These are phyloP conservation scores for Deilephila porcellus DNA, from an alignment of 2,888 invertebrate genomes.

Conservation along the genomic window DNA sequence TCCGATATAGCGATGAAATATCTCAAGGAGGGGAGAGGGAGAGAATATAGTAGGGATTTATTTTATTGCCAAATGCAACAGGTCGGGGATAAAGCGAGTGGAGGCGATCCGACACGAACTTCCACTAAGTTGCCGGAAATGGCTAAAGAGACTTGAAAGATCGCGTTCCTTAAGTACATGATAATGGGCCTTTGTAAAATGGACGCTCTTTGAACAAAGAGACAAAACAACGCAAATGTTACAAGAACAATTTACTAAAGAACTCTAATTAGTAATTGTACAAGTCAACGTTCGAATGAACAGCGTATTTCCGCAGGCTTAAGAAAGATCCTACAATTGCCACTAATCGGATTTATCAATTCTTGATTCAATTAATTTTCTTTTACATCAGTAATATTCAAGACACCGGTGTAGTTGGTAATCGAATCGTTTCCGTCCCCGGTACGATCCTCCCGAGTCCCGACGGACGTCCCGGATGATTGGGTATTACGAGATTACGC, in stretches of 20 bases:
- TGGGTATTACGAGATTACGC: slow-evolving; percentile 80
- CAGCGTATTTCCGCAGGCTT: background rate
- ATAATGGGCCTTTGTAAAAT: slow-evolving; percentile 35
- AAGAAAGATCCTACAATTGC: background rate
- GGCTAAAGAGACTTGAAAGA: slow-evolving; percentile 49
- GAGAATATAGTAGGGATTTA: slow-evolving; percentile 66
- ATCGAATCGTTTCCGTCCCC: slow-evolving; percentile 54
- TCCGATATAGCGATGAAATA: slow-evolving; percentile 33
- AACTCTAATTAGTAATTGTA: background rate
- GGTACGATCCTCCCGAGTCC: slow-evolving; percentile 50
- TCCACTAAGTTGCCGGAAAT: slow-evolving; percentile 54
- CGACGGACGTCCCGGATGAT: slow-evolving; percentile 65
- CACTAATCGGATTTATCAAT: slow-evolving; percentile 39
- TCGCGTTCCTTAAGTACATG: slow-evolving; percentile 52
- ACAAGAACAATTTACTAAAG: background rate
- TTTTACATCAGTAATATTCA: slow-evolving; percentile 38
- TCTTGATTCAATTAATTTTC: slow-evolving; percentile 42
- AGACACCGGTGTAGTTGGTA: slow-evolving; percentile 41
- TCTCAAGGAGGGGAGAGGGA: slow-evolving; percentile 42
- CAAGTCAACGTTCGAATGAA: background rate
- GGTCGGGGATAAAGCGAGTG: slow-evolving; percentile 65
- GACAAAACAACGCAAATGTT: background rate
- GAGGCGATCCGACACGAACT: slow-evolving; percentile 43
- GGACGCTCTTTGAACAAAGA: background rate
- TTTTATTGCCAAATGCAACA: slow-evolving; percentile 82